These are phyloP conservation scores for Channallabes apus DNA, from an alignment of 2,797 vertebrate species.

Conservation along the genomic window DNA sequence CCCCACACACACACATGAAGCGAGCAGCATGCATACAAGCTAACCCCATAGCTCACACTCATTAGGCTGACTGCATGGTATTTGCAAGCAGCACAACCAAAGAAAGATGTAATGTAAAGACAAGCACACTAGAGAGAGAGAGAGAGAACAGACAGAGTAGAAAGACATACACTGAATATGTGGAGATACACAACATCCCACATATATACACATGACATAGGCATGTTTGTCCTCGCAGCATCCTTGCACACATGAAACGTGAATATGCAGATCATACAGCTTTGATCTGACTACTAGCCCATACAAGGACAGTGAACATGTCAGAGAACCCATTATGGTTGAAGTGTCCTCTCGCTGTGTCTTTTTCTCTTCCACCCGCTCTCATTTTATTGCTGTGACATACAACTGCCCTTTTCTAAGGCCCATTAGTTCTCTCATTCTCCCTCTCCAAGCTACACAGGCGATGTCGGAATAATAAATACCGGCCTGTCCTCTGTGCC, in stretches of 20 bases:
- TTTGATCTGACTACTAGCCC: slow-evolving; percentile 10
- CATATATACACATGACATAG: neutral
- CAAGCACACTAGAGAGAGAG: neutral
- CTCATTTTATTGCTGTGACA: slow-evolving; percentile 56
- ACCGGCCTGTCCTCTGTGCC: slow-evolving; percentile 56
- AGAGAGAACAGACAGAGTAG: neutral
- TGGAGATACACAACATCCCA: neutral
- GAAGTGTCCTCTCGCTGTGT: slow-evolving; percentile 22
- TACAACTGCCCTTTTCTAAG: slow-evolving; percentile 62
- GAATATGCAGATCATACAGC: slow-evolving; percentile 23
- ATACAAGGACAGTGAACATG: slow-evolving; percentile 42
- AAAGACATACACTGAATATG: neutral
- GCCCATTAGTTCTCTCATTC: slow-evolving; percentile 67
- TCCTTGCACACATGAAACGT: neutral
- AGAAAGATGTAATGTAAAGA: slow-evolving; percentile 66
- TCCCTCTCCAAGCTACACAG: slow-evolving; percentile 61
- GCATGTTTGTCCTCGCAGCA: neutral
- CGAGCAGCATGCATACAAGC: slow-evolving; percentile 51
- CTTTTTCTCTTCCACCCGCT: slow-evolving; percentile 26
- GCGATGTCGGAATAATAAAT: slow-evolving; percentile 60
- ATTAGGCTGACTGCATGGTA: slow-evolving; percentile 78
- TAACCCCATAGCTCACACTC: slow-evolving; percentile 78
- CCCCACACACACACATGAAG: slow-evolving; percentile 29
- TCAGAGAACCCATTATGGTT: slow-evolving; percentile 36
- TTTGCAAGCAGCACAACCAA: slow-evolving; percentile 73